Conservation (phyloP, 2,113 vertebrate genomes). For the Saguinus imperator region DNA sequence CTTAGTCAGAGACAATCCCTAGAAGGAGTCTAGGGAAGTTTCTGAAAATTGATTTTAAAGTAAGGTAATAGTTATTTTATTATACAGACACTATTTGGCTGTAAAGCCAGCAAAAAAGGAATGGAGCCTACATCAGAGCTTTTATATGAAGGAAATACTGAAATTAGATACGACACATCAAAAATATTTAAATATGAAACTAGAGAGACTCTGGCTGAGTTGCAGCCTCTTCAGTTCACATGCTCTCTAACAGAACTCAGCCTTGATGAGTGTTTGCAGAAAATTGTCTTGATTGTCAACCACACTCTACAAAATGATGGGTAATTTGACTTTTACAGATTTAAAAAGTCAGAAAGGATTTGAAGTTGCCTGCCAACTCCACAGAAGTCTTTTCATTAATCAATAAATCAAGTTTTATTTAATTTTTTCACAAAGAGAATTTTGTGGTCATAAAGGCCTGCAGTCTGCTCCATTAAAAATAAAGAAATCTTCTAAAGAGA, state of each 20-base stretch:
- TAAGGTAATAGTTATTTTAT: neutral
- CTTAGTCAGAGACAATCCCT: neutral
- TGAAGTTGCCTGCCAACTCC: neutral
- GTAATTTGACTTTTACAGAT: conserved; percentile 50
- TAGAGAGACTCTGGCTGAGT: neutral
- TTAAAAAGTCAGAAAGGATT: conserved; percentile 28
- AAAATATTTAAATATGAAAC: conserved; percentile 29
- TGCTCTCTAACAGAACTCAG: neutral
- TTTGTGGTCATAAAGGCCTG: conserved; percentile 52
- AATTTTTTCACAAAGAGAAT: conserved; percentile 29
- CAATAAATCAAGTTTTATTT: conserved; percentile 53
- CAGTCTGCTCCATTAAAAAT: conserved; percentile 48
- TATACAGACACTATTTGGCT: neutral
- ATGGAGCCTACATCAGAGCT: neutral
- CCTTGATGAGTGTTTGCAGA: neutral
- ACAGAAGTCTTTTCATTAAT: conserved; percentile 48
- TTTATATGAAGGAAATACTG: conserved; percentile 44
- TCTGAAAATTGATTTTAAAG: conserved; percentile 52
- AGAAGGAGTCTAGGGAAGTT: conserved; percentile 11
- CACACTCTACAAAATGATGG: neutral
- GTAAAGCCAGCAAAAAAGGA: neutral
- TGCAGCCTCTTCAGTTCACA: neutral
- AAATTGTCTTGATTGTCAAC: neutral
- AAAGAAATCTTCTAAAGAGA: neutral
- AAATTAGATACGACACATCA: neutral